These are phyloP conservation scores for Phrynosoma platyrhinos DNA, from an alignment of 2,113 vertebrate species.

Conservation along the genomic window DNA sequence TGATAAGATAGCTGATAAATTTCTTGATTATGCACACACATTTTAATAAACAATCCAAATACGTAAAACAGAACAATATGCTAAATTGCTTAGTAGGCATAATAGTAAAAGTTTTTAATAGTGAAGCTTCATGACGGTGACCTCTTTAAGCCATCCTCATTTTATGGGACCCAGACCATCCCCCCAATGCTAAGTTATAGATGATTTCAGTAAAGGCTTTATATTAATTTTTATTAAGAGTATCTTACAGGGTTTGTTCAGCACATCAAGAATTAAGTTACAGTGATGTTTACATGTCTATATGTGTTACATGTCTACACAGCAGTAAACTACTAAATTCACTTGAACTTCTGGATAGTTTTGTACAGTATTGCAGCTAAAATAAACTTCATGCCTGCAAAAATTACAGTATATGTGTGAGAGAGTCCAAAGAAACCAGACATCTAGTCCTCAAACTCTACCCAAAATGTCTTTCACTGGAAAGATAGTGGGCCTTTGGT, in stretches of 20 bases:
- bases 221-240: background rate
- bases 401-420: too few relatives aligned
- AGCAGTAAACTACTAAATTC: background rate
- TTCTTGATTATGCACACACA: background rate
- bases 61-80: background rate
- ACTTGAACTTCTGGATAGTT: background rate
- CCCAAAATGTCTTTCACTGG: too few relatives aligned
- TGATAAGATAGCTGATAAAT: conserved; percentile 1
- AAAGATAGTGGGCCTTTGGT: too few relatives aligned
- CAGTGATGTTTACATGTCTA: background rate
- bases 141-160: background rate
- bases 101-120: background rate
- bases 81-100: background rate
- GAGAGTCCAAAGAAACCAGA: too few relatives aligned
- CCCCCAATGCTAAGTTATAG: background rate
- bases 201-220: background rate
- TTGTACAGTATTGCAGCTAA: background rate
- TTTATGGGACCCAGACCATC: background rate
- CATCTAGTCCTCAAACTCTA: too few relatives aligned
- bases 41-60: background rate
- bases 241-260: background rate
- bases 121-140: background rate
- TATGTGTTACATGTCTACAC: too few relatives aligned
- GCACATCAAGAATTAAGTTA: background rate
- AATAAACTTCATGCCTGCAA: too few relatives aligned